A percentile compares a stretch with the other conserved stretches of the same genome.
These are phyloP conservation scores for Pelecanus crispus DNA, from an alignment of 2,113 vertebrate species.

Conservation along the genomic window DNA sequence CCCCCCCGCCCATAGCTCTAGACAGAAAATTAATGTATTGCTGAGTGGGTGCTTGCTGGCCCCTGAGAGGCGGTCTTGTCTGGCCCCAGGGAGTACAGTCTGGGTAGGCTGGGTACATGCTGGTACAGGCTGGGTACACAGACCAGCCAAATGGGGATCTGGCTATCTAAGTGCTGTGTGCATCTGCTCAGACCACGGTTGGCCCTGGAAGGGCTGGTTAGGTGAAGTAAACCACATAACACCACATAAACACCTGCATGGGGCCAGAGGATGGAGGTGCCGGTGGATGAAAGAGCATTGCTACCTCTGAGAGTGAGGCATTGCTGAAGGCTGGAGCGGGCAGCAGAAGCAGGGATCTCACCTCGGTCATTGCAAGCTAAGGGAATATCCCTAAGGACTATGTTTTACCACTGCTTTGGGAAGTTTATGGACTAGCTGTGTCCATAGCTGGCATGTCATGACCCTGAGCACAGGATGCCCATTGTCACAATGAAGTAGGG, in stretches of 20 bases:
- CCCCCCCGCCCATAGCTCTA: background rate
- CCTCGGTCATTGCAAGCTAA: background rate
- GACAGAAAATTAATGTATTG: background rate
- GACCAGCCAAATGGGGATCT: background rate
- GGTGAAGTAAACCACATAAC: background rate
- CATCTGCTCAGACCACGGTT: background rate
- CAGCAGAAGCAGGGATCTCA: background rate
- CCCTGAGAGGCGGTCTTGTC: background rate
- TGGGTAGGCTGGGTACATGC: too few species aligned
- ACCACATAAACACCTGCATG: background rate
- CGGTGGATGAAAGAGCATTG: rapidly evolving
- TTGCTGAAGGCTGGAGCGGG: background rate
- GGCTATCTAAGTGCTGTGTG: rapidly evolving
- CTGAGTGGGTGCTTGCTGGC: background rate
- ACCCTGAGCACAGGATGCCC: background rate
- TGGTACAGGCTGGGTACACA: too few species aligned
- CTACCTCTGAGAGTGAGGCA: rapidly evolving
- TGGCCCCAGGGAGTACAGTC: background rate
- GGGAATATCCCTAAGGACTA: background rate
- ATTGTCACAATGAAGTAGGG: background rate
- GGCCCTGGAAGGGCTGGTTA: background rate
- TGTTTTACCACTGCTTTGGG: background rate
- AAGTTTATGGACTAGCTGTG: background rate
- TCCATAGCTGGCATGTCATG: background rate
- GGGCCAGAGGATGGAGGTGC: background rate